Percentiles rank a stretch among this genome's conserved stretches.
These are phyloP conservation scores for Xanthia icteritia DNA, from an alignment of 2,888 invertebrate genomes.

Conservation along the genomic window DNA sequence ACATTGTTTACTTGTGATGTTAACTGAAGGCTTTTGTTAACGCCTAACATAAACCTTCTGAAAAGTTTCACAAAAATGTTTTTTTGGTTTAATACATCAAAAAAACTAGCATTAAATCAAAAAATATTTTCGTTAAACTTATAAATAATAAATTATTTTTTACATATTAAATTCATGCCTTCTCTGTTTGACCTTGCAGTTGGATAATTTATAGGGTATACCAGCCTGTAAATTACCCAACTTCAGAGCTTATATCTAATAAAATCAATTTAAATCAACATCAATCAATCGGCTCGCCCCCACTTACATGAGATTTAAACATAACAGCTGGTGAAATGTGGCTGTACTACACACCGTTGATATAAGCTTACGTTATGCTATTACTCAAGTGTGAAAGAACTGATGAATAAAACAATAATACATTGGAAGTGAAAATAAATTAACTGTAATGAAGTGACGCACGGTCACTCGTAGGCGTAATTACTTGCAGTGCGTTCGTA, in stretches of 20 bases:
- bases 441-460: slow-evolving; percentile 41
- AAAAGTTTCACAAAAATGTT: not conserved
- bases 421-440: slow-evolving; percentile 38
- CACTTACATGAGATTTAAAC: too few species aligned
- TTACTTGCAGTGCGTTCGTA: slow-evolving; percentile 47
- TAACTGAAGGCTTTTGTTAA: not conserved
- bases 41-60: not conserved
- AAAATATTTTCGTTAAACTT: too few species aligned
- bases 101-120: too few species aligned
- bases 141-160: too few species aligned
- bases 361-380: too few species aligned
- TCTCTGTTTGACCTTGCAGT: not conserved
- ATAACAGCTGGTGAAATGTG: not conserved
- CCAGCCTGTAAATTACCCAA: too few species aligned
- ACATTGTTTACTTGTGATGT: not conserved
- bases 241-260: not conserved
- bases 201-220: too few species aligned
- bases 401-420: slow-evolving; percentile 5
- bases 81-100: not conserved
- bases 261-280: not conserved
- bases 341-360: not conserved
- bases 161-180: too few species aligned
- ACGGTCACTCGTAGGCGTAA: slow-evolving; percentile 45
- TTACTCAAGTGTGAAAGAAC: slow-evolving; percentile 7
- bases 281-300: not conserved